phyloP scores from a whole-genome alignment of 2,113 vertebrate species.

The Etia nguti region DNA sequence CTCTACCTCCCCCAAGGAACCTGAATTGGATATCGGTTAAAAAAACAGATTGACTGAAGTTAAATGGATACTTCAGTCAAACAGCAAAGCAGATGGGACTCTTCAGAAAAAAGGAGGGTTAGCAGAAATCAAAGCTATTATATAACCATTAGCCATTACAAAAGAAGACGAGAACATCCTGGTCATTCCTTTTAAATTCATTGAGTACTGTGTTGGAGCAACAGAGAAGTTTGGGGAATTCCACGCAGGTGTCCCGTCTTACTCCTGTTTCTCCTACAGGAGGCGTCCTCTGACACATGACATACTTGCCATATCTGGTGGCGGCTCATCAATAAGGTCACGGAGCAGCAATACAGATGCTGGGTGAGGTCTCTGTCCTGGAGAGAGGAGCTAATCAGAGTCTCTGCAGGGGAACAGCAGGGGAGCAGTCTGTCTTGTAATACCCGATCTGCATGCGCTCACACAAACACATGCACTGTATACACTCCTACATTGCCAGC shows the following conservation, averaged over 20 bases:
- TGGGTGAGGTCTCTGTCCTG: slow-evolving; percentile 51
- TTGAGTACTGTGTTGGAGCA: not conserved
- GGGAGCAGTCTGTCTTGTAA: slow-evolving; percentile 24
- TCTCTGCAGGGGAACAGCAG: slow-evolving; percentile 41
- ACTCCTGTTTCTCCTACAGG: not conserved
- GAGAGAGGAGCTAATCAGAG: slow-evolving; percentile 56
- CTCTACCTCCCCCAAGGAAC: rapidly evolving
- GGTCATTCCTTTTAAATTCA: not conserved
- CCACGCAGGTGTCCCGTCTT: not conserved
- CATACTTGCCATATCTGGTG: not conserved
- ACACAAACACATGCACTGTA: not conserved
- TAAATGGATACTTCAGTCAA: not conserved
- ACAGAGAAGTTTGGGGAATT: not conserved
- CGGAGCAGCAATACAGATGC: slow-evolving; percentile 27
- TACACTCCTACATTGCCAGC: not conserved
- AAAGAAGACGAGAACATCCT: not conserved
- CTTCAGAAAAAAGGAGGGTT: not conserved
- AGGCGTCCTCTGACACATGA: not conserved
- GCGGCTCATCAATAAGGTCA: slow-evolving; percentile 44
- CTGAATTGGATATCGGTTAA: not conserved
- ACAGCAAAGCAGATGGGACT: not conserved
- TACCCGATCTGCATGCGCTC: slow-evolving; percentile 1
- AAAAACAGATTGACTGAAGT: not conserved
- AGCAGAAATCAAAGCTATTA: not conserved
- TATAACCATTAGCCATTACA: not conserved